phyloP scores from a whole-genome alignment of 2,113 vertebrate genomes.

The Nansenia antarctica region DNA sequence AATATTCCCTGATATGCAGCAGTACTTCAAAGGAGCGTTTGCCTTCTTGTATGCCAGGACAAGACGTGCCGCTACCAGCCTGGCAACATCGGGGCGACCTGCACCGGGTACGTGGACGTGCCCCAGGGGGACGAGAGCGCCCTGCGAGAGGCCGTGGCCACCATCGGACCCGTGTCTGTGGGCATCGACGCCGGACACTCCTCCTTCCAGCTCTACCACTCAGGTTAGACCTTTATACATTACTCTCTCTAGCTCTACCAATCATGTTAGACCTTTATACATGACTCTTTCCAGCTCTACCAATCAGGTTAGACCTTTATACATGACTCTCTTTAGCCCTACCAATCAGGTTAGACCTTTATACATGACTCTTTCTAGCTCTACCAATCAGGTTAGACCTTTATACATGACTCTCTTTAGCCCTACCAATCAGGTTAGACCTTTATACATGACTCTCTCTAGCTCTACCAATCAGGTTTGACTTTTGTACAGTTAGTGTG shows the following conservation, averaged over 20 bases:
- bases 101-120: slow-evolving; percentile 66
- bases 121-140: slow-evolving; percentile 53
- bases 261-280: too few species aligned
- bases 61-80: slow-evolving; percentile 63
- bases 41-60: slow-evolving; percentile 57
- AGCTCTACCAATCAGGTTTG: too few species aligned
- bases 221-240: background rate
- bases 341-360: background rate
- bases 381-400: background rate
- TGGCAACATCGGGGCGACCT: slow-evolving; percentile 62
- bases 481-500: background rate
- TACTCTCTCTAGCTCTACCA: too few species aligned
- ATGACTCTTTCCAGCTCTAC: too few species aligned
- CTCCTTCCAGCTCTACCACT: slow-evolving; percentile 73
- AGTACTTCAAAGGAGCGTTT: too few species aligned
- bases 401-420: background rate
- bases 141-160: slow-evolving; percentile 75
- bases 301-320: too few species aligned
- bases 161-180: slow-evolving; percentile 74
- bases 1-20: too few species aligned
- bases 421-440: too few species aligned
- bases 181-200: slow-evolving; percentile 64
- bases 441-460: too few species aligned
- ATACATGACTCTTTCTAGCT: background rate
- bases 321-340: background rate